A percentile compares a stretch with the other conserved stretches of the same genome.
These are phyloP conservation scores for Morinoia aosen DNA, from an alignment of 2,888 invertebrate species.

Conservation along the genomic window DNA sequence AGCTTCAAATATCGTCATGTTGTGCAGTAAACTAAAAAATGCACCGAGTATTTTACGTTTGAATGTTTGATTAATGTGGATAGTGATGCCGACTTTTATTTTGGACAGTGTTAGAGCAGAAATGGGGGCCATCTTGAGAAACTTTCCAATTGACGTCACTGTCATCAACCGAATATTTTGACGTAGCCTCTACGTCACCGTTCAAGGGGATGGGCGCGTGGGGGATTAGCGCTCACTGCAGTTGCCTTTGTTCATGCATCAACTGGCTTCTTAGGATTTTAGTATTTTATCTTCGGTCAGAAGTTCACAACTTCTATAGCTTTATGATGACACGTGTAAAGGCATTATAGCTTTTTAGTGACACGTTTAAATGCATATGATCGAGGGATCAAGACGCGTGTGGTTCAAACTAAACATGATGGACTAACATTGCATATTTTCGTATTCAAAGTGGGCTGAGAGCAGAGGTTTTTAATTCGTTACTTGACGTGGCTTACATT, in stretches of 20 bases:
- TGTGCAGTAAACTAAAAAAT: background rate
- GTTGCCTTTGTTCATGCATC: background rate
- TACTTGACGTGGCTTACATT: background rate
- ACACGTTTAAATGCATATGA: background rate
- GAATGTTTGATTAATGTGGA: background rate
- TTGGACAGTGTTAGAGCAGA: background rate
- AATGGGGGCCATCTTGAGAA: background rate
- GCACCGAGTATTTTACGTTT: background rate
- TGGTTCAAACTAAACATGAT: background rate
- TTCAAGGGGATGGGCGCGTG: background rate
- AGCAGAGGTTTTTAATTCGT: background rate
- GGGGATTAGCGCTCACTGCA: background rate
- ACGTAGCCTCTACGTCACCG: constrained; percentile 5
- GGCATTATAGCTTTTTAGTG: background rate
- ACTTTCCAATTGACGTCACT: constrained; percentile 47
- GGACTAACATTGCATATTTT: background rate
- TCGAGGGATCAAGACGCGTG: background rate
- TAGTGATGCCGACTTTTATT: background rate
- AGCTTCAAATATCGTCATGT: background rate
- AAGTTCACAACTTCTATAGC: background rate
- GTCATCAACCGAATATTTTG: constrained; percentile 27
- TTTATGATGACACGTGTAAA: background rate
- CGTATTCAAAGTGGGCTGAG: background rate
- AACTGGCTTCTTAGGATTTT: background rate
- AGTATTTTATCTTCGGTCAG: background rate